A percentile compares a stretch with the other conserved stretches of the same genome.
These are phyloP conservation scores for Limonius californicus DNA, from an alignment of 1,140 invertebrate genomes.

Conservation along the genomic window DNA sequence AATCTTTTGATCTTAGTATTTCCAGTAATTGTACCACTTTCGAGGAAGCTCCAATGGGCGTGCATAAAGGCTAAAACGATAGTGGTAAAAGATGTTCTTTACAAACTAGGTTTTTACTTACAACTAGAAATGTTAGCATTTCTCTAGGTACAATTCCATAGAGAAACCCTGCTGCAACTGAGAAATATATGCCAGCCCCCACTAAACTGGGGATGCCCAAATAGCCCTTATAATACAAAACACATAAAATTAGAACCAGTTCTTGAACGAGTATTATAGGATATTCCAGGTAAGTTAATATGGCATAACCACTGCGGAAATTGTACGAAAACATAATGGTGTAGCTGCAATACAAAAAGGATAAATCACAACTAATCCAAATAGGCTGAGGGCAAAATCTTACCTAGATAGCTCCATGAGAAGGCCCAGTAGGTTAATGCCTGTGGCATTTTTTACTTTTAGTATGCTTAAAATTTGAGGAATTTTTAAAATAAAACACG, in stretches of 20 bases:
- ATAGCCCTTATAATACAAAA: conserved; percentile 57
- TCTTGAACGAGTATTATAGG: conserved; percentile 66
- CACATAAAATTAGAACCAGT: conserved; percentile 61
- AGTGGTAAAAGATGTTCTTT: no score
- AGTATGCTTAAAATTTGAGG: conserved; percentile 64
- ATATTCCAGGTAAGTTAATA: conserved; percentile 69
- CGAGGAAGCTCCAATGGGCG: conserved; percentile 64
- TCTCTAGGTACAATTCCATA: conserved; percentile 53
- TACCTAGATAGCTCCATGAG: conserved; percentile 66
- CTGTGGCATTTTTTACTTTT: conserved; percentile 55
- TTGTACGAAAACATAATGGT: conserved; percentile 68
- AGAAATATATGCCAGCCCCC: conserved; percentile 50
- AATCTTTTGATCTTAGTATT: conserved; percentile 58
- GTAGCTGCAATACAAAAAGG: conserved; percentile 56
- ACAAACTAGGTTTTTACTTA: conserved; percentile 49
- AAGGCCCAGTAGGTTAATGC: conserved; percentile 60
- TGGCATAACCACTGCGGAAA: conserved; percentile 61
- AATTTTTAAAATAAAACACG: conserved; percentile 66
- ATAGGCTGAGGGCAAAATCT: no score
- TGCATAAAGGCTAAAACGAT: conserved; percentile 59
- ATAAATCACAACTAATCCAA: no score
- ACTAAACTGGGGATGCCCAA: conserved; percentile 47
- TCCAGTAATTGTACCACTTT: conserved; percentile 64
- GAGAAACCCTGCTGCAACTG: conserved; percentile 49
- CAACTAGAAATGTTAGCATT: conserved; percentile 56